Percentiles rank a stretch among this genome's conserved stretches.
Evolutionary conservation across 2,797 vertebrate species (phyloP).

Genomic region (Aselliscus stoliczkanus): DNA sequence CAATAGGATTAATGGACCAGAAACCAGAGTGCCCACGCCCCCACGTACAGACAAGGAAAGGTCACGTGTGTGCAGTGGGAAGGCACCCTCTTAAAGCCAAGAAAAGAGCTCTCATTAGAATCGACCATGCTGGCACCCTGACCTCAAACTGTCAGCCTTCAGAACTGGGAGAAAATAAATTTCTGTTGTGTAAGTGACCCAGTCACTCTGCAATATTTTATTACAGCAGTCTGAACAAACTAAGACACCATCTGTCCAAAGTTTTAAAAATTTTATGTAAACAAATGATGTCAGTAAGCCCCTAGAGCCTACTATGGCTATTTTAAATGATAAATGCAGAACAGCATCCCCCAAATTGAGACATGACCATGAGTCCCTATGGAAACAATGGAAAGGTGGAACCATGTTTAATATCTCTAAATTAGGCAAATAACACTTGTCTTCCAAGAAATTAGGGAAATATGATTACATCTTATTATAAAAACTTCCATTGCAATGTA

Average conservation of each 20-base stretch:
- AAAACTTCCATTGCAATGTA: slow-evolving; percentile 7
- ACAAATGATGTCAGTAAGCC: slow-evolving; percentile 8
- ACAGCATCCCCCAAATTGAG: not conserved
- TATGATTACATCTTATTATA: not conserved
- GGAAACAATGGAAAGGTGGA: not conserved
- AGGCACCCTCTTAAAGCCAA: not conserved
- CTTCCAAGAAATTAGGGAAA: not conserved
- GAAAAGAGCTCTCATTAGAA: not conserved
- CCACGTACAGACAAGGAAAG: not conserved
- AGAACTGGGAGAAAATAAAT: not conserved
- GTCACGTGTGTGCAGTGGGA: not conserved
- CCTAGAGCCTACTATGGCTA: not conserved
- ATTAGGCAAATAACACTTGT: slow-evolving; percentile 1
- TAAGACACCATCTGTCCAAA: not conserved
- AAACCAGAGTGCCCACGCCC: not conserved
- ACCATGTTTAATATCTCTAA: not conserved
- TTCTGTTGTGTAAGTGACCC: not conserved
- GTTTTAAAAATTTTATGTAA: not conserved
- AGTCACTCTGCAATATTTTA: not conserved
- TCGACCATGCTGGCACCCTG: not conserved
- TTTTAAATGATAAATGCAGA: not conserved
- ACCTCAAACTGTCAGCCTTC: not conserved
- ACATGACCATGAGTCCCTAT: not conserved
- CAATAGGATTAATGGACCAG: not conserved
- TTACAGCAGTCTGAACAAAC: not conserved